Base-by-base conservation (phyloP, 2,888 invertebrate genomes). In the Dasysyrphus albostriatus region DNA sequence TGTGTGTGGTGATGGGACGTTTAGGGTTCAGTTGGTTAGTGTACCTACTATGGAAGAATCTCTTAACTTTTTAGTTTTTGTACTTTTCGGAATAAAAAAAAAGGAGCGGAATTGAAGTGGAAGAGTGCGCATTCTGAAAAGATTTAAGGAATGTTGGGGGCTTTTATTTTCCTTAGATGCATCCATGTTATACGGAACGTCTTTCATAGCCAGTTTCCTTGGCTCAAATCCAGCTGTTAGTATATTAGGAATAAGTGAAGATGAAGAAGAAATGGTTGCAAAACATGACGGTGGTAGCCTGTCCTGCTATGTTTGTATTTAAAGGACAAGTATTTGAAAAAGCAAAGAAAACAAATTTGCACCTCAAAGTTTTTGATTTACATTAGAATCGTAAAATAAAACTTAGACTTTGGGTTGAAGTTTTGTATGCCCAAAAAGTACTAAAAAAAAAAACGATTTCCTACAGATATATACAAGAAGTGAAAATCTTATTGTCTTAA, bases 91-190 rank as follows among this genome's bases (percentile, higher is more conserved):
- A 51, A 12, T 70, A 51, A 47, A 75, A 63, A 70, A 65, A 42
- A 67, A 59, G 65, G 76, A 51, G 34, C 49, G 79, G 83, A 84
- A 80, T 84, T 84, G 80, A 84, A 80, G 84, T 84, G 84, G 80
- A 84, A 80, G 84, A 84, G 80, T 80, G 76, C 65, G 81, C 84
- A 70, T 72, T 80, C 19, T 84, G 84, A 80, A 80, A 84, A 76
- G 72, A 80, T 72, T 84, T 75, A 67, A 67, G 72, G 51, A 80
- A 56, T 58, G 59, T 54, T 76, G 67, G 70, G 59, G 65, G 54
- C 58, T 58, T 73, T 84, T 80, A 80, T 84, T 76, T 80, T 80
- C 54, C 67, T 67, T 76, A 67, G 80, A 80, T 72, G 76, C 75
- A 76, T 67, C 75, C 75, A 76, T 76, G 81, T 70, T 76, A 42